These are phyloP conservation scores for Ptilorrhoa leucosticta DNA, from an alignment of 2,113 vertebrate species.

Conservation along the genomic window DNA sequence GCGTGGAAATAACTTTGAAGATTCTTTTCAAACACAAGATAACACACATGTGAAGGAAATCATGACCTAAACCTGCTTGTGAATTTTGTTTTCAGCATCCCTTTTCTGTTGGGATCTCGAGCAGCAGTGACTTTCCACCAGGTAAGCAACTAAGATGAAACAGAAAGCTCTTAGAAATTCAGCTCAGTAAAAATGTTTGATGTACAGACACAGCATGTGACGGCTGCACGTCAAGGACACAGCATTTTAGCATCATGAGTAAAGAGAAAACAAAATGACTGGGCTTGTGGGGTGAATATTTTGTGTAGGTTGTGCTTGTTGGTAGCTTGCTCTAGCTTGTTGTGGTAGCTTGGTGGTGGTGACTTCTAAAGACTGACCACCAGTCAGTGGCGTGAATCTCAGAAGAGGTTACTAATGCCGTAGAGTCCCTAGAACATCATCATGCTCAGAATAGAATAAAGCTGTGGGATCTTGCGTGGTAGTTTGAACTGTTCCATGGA, in stretches of 20 bases:
- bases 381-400: neutral
- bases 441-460: neutral
- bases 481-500: rapidly evolving
- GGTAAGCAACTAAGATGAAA: slow-evolving; percentile 18
- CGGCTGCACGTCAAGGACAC: neutral
- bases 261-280: neutral
- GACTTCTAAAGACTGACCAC: neutral
- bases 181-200: neutral
- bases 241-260: neutral
- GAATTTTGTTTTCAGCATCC: slow-evolving; percentile 24
- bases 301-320: neutral
- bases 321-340: neutral
- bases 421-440: rapidly evolving
- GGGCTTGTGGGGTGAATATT: neutral
- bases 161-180: neutral
- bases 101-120: neutral
- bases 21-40: neutral
- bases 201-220: rapidly evolving
- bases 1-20: neutral
- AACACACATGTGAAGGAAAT: neutral
- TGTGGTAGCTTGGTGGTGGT: neutral
- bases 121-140: neutral
- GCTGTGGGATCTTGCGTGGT: rapidly evolving
- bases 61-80: neutral
- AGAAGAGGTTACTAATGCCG: no score